Percentiles rank a stretch among this genome's conserved stretches.
These are phyloP conservation scores for Scolopax bukidnonensis DNA, from an alignment of 2,797 vertebrate species.

Conservation along the genomic window DNA sequence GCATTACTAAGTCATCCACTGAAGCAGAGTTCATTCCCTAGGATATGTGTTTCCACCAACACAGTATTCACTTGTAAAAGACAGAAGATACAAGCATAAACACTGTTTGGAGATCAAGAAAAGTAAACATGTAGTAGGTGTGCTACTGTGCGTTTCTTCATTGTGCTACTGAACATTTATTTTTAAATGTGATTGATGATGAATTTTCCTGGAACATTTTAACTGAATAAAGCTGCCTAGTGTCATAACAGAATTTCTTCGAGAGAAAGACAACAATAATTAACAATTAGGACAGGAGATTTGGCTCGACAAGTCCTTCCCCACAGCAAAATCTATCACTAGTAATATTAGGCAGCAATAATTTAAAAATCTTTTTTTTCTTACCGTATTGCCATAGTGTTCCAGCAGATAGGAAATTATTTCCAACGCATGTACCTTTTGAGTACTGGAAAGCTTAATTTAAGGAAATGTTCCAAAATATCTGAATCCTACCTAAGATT, in stretches of 20 bases:
- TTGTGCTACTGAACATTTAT: background rate
- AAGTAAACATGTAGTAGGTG: background rate
- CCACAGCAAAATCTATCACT: constrained; percentile 54
- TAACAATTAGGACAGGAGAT: constrained; percentile 57
- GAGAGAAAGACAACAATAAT: constrained; percentile 57
- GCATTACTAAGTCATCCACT: background rate
- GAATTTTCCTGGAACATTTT: background rate
- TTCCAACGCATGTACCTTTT: background rate
- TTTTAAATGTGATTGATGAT: constrained; percentile 18
- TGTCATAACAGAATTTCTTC: constrained; percentile 51
- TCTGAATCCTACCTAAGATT: background rate
- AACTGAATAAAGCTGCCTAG: constrained; percentile 27
- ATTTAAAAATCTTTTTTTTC: constrained; percentile 46
- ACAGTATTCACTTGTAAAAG: background rate
- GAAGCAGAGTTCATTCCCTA: background rate
- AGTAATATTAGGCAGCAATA: constrained; percentile 27
- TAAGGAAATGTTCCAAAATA: background rate
- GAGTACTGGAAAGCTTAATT: background rate
- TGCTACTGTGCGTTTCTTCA: background rate
- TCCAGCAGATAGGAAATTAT: background rate
- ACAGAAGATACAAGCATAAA: background rate
- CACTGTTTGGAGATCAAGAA: background rate
- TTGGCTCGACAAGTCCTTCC: background rate
- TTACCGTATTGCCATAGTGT: background rate
- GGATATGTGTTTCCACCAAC: background rate